Base-by-base conservation (phyloP, 1,140 invertebrate species). In the Rhopalosiphum maidis region DNA sequence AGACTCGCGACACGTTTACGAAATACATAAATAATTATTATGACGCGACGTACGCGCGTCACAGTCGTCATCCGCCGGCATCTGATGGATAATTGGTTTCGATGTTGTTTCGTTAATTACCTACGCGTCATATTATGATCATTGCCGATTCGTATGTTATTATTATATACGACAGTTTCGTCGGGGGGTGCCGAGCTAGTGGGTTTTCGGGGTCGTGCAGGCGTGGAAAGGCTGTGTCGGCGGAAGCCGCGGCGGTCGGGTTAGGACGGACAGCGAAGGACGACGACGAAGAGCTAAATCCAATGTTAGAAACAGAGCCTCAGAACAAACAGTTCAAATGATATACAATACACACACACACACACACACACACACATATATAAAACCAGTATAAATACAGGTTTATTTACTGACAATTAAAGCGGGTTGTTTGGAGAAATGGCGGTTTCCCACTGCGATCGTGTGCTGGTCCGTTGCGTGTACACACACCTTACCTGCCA, bases 371-470 rank as follows among this genome's bases (percentile, higher is more conserved):
- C 25, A 68, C n/a, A 35, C n/a, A 77, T 51, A 87, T 48, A 48
- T 87, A 48, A 85, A 37, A 41, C 60, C 60, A n/a, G 30, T 48
- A n/a, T 48, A 54, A 37, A 37, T 54, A 54, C 35, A 89, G 48
- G 51, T 89, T 55, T 89, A 89, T 89, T 89, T 89, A 55, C 48
- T 55, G 88, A 89, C 51, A 89, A 89, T 89, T 89, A 89, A 55
- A 37, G 87, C 35, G 88, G 88, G 88, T 89, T 89, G 48, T 55
- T 89, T 54, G 35, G 22, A 89, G 88, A 55, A 89, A 89, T 89
- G 25, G 51, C 35, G n/a, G 51, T 89, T 55, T 89, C 37, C 25
- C 51, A 25, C 88, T 37, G n/a, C 9, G 37, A 88, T 88, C 46
- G 30, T 35, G 30, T 35, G 46, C 18, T 51, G 48, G 48, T 51